Evolutionary conservation across 2,797 vertebrate species (phyloP).

Genomic region (Poeciliopsis turneri): DNA sequence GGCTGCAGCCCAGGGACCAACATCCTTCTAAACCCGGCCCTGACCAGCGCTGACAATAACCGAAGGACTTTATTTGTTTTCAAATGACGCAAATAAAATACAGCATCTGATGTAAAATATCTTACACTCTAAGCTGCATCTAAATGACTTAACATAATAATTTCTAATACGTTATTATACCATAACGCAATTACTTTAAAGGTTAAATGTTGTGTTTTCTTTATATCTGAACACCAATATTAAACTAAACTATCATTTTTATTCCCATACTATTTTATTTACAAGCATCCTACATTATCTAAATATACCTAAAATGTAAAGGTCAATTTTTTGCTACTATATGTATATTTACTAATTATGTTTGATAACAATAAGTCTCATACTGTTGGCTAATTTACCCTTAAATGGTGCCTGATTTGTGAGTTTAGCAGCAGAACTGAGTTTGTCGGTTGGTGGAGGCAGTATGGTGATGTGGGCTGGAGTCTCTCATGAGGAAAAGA

Average conservation of each 20-base stretch:
- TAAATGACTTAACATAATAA: background rate
- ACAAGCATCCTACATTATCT: background rate
- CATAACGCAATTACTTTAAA: background rate
- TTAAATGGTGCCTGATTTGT: background rate
- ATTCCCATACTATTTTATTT: background rate
- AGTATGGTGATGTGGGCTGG: background rate
- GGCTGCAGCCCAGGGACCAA: background rate
- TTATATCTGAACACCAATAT: background rate
- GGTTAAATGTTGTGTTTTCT: background rate
- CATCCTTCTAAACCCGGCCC: background rate
- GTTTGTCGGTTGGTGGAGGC: background rate
- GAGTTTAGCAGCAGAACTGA: background rate
- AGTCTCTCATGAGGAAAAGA: background rate
- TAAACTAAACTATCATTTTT: background rate
- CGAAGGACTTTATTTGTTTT: background rate
- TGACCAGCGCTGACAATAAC: background rate
- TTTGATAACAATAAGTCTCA: background rate
- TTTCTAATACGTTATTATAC: background rate
- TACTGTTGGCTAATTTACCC: background rate
- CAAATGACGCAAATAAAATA: background rate
- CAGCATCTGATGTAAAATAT: background rate
- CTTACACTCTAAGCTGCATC: background rate
- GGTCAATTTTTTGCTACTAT: background rate
- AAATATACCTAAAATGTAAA: background rate
- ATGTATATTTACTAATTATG: background rate